Conservation (phyloP, 2,113 vertebrate genomes). For the Neomonachus schauinslandi region DNA sequence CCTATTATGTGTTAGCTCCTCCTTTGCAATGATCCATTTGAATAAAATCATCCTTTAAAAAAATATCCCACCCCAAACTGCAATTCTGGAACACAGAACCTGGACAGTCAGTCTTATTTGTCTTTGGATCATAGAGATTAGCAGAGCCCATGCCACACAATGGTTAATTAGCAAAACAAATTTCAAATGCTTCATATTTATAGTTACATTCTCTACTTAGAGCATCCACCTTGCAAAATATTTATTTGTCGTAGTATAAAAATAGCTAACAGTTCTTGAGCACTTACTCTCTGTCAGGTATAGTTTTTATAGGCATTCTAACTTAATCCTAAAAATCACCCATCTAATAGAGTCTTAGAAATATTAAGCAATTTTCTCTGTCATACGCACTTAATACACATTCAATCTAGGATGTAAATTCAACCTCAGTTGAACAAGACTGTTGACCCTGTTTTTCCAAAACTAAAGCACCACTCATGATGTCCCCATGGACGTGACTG, state of each 20-base stretch:
- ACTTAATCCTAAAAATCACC: not conserved
- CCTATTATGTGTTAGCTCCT: not conserved
- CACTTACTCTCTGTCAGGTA: not conserved
- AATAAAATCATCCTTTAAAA: not conserved
- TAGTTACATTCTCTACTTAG: not conserved
- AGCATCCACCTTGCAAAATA: not conserved
- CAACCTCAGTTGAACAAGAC: not conserved
- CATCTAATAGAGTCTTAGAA: not conserved
- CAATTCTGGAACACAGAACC: not conserved
- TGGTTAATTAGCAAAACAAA: not conserved
- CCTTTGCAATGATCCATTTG: not conserved
- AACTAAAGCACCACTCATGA: rapidly evolving
- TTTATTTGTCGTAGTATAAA: not conserved
- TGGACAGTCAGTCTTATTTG: not conserved
- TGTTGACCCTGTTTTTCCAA: not conserved
- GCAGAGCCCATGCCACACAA: not conserved
- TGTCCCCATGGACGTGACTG: not conserved
- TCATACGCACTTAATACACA: not conserved
- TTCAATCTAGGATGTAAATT: not conserved
- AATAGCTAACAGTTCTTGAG: not conserved
- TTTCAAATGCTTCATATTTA: not conserved
- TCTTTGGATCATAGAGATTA: not conserved
- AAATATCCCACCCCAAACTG: not conserved
- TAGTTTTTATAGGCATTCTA: not conserved
- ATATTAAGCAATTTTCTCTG: not conserved